phyloP scores from a whole-genome alignment of 2,113 vertebrate genomes.

The Gymnogyps californianus region DNA sequence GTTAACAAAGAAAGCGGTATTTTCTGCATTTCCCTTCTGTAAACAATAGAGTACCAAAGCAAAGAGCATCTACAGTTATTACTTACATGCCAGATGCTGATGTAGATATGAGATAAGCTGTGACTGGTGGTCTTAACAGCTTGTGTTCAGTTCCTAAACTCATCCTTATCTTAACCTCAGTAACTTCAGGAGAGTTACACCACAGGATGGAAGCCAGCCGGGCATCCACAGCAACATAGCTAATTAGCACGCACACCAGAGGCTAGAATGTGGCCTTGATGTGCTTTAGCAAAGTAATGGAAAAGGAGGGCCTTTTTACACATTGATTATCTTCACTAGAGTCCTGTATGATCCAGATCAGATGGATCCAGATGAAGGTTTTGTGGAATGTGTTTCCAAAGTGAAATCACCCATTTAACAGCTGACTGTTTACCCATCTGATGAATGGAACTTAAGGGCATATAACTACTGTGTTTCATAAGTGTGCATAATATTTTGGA shows the following conservation, averaged over 20 bases:
- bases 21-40: background rate
- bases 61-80: background rate
- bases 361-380: background rate
- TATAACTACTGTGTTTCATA: background rate
- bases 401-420: background rate
- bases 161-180: background rate
- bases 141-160: background rate
- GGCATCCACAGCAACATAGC: background rate
- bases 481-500: background rate
- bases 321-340: background rate
- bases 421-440: background rate
- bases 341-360: background rate
- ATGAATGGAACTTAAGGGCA: background rate
- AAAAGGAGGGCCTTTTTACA: background rate
- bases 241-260: background rate
- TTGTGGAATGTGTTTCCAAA: background rate
- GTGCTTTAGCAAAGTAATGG: background rate
- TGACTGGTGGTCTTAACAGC: background rate
- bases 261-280: background rate
- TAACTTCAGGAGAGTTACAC: background rate
- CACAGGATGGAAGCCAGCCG: background rate
- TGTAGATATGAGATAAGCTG: background rate
- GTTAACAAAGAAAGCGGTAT: background rate
- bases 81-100: background rate
- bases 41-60: background rate